phyloP scores from a whole-genome alignment of 2,113 vertebrate species.

The Pungitius pungitius region DNA sequence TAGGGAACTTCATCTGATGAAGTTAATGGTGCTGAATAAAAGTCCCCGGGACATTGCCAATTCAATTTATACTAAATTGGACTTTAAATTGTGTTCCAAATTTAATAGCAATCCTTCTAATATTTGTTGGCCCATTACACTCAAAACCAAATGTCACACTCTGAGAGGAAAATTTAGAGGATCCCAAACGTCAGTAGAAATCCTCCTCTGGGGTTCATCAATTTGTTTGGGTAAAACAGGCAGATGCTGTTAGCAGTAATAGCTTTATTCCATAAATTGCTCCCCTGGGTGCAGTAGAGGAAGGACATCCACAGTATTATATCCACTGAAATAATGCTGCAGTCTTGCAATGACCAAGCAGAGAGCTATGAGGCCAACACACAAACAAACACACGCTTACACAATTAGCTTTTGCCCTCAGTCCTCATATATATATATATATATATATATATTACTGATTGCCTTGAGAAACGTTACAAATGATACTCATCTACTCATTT shows the following conservation, averaged over 20 bases:
- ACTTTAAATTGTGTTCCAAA: neutral
- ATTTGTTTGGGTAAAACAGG: constrained; percentile 7
- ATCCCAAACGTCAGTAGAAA: neutral
- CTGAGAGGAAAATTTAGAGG: neutral
- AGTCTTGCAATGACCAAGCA: constrained; percentile 24
- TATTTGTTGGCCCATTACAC: neutral
- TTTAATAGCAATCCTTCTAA: neutral
- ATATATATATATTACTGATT: constrained; percentile 28
- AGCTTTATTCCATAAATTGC: constrained; percentile 33
- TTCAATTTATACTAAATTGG: neutral
- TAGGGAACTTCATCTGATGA: neutral
- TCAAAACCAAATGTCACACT: constrained; percentile 10
- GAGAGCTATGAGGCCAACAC: constrained; percentile 30
- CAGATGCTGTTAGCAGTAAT: constrained; percentile 3
- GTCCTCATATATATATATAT: neutral
- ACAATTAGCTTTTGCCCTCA: constrained; percentile 57
- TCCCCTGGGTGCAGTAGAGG: constrained; percentile 36
- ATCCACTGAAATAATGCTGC: constrained; percentile 25
- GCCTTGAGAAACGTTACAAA: constrained; percentile 28
- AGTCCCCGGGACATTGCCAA: neutral
- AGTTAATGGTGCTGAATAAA: neutral
- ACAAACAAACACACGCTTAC: constrained; percentile 13
- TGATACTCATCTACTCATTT: constrained; percentile 17
- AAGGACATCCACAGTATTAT: constrained; percentile 32
- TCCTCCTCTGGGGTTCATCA: neutral